These are phyloP conservation scores for Acanthosepion lycidas DNA, from an alignment of 2,888 invertebrate species.

Conservation along the genomic window DNA sequence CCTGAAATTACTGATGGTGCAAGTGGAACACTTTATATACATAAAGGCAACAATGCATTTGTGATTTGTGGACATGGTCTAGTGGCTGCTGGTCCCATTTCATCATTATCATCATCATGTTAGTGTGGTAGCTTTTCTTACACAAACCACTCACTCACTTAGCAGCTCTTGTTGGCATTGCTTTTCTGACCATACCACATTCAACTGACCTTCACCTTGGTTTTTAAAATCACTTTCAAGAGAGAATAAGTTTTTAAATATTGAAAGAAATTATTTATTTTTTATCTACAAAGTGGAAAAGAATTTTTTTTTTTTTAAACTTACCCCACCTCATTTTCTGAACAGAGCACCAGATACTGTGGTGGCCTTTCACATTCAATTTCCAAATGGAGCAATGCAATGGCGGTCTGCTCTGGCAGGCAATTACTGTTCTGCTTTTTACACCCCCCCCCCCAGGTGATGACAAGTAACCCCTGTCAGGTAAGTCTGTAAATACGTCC, in stretches of 20 bases:
- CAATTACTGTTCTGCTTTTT: not conserved
- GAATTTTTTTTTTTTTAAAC: not conserved
- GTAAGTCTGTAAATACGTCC: slow-evolving; percentile 47
- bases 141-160: not conserved
- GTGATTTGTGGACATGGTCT: not conserved
- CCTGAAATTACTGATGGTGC: not conserved
- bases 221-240: not conserved
- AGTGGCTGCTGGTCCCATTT: not conserved
- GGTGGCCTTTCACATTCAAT: not conserved
- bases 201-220: too few relatives aligned
- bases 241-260: not conserved
- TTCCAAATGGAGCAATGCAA: not conserved
- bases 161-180: not conserved
- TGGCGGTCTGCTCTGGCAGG: not conserved
- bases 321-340: not conserved
- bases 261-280: not conserved
- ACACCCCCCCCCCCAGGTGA: not conserved
- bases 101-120: not conserved
- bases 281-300: not conserved
- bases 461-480: slow-evolving; percentile 33
- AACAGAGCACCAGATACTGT: not conserved
- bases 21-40: not conserved
- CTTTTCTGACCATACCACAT: not conserved
- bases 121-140: not conserved
- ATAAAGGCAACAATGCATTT: not conserved